Evolutionary conservation across 2,113 vertebrate species (phyloP).

Genomic region (Myocastor coypus): DNA sequence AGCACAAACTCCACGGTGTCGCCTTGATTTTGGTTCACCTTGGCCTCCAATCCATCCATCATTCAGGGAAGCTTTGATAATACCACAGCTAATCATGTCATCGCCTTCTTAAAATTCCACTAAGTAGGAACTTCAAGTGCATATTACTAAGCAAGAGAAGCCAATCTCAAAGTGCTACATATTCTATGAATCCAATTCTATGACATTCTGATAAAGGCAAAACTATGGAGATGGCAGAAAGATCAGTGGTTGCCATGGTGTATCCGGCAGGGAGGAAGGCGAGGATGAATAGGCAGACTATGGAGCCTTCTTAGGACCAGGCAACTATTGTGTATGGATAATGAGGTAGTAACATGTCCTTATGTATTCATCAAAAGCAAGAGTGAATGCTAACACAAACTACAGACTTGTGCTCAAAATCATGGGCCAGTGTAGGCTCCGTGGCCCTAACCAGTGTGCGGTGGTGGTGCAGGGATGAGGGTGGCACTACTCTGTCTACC

Average conservation of each 20-base stretch:
- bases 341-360: not conserved
- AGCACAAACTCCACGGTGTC: not conserved
- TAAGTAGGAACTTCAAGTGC: not conserved
- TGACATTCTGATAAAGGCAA: not conserved
- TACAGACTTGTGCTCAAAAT: not conserved
- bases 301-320: not conserved
- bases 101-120: not conserved
- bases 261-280: not conserved
- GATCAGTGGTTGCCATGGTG: not conserved
- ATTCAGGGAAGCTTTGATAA: not conserved
- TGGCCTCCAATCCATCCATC: not conserved
- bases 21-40: not conserved
- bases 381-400: not conserved
- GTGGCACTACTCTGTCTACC: not conserved
- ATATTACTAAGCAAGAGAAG: not conserved
- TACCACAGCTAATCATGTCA: not conserved
- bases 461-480: rapidly evolving
- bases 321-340: not conserved
- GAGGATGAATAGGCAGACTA: not conserved
- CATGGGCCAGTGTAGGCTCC: rapidly evolving
- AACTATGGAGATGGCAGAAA: not conserved
- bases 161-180: not conserved
- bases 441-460: not conserved
- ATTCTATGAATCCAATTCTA: not conserved
- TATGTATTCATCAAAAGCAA: not conserved